Conservation (phyloP, 2,113 vertebrate genomes). For the Nannobrachium achirus region DNA sequence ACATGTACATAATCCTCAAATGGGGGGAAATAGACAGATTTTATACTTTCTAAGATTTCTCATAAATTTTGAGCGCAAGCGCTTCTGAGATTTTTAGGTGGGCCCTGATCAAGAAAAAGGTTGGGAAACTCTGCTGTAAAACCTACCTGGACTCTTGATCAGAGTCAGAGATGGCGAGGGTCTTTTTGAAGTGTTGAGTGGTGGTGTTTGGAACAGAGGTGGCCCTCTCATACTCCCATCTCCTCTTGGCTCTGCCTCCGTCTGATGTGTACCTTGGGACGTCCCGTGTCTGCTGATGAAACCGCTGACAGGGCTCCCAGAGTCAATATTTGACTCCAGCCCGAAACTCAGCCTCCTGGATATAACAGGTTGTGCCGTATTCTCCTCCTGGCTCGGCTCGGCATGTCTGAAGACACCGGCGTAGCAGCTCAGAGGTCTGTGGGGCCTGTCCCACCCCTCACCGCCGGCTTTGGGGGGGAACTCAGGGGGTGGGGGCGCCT, state of each 20-base stretch:
- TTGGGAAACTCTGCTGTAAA: conserved; percentile 22
- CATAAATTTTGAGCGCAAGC: too few relatives aligned
- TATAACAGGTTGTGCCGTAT: conserved; percentile 19
- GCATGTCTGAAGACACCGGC: conserved; percentile 56
- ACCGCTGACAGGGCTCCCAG: conserved; percentile 17
- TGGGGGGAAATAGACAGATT: too few relatives aligned
- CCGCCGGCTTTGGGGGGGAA: conserved; percentile 27
- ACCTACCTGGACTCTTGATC: conserved; percentile 73
- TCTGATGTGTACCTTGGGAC: conserved; percentile 32
- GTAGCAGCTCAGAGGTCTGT: conserved; percentile 75
- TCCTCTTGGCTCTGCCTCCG: conserved; percentile 32
- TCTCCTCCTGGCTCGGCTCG: conserved; percentile 38
- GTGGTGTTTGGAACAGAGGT: conserved; percentile 2
- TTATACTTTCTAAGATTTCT: too few relatives aligned
- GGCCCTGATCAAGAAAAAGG: too few relatives aligned
- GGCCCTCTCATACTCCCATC: conserved; percentile 20
- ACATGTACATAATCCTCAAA: too few relatives aligned
- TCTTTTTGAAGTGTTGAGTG: conserved; percentile 26
- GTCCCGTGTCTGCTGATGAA: conserved; percentile 27
- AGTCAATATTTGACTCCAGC: conserved; percentile 39
- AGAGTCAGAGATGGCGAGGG: conserved; percentile 65
- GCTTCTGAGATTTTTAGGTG: too few relatives aligned
- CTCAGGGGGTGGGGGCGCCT: conserved; percentile 22
- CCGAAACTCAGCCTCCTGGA: conserved; percentile 60
- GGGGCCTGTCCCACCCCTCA: conserved; percentile 28